Evolutionary conservation across 2,888 invertebrate species (phyloP).

Genomic region (Julus scandinavius): DNA sequence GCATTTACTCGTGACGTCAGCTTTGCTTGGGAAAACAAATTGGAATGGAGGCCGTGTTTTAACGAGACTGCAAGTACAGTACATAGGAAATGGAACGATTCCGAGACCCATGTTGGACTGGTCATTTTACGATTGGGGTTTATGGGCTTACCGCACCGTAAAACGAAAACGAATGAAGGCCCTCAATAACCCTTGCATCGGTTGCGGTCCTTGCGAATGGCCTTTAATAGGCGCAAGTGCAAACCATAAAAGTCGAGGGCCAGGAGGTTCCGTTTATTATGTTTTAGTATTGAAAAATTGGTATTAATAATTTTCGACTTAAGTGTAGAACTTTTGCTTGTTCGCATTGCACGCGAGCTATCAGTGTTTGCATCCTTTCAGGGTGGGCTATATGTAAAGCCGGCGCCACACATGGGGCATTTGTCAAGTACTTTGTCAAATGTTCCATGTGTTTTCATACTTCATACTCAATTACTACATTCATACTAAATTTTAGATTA

Average conservation of each 20-base stretch:
- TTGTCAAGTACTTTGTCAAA: no score
- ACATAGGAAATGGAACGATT: not conserved
- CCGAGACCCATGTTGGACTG: not conserved
- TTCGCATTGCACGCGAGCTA: not conserved
- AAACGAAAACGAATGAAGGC: not conserved
- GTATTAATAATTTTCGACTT: not conserved
- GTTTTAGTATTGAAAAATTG: not conserved
- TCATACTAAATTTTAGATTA: no score
- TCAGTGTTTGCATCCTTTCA: not conserved
- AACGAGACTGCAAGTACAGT: not conserved
- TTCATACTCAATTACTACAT: no score
- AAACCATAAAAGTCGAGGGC: not conserved
- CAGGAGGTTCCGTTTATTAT: not conserved
- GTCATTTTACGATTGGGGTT: conserved; percentile 33
- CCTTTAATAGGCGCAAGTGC: not conserved
- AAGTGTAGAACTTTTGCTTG: not conserved
- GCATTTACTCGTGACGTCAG: not conserved
- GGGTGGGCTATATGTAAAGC: no score
- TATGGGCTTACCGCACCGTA: conserved; percentile 33
- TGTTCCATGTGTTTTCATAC: no score
- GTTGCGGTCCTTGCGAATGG: not conserved
- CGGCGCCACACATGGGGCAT: no score
- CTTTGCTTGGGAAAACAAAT: not conserved
- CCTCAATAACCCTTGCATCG: not conserved
- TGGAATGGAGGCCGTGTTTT: not conserved